These are phyloP conservation scores for Pangasius macronema DNA, from an alignment of 2,797 vertebrate genomes.

Conservation along the genomic window DNA sequence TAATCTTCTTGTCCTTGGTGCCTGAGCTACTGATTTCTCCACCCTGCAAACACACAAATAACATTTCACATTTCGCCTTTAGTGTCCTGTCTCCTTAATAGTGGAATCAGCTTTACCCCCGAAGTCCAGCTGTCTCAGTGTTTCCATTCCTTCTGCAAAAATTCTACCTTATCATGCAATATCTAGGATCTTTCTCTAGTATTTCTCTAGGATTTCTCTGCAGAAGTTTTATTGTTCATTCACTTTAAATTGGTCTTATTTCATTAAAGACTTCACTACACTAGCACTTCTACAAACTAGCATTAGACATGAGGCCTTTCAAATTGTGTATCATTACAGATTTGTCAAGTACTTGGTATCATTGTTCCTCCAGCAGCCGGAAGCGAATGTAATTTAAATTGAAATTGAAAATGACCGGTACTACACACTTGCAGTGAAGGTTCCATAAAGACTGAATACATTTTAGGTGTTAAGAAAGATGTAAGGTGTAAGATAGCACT, in stretches of 20 bases:
- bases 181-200: neutral
- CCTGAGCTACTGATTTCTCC: neutral
- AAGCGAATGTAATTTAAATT: neutral
- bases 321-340: neutral
- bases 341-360: neutral
- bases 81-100: neutral
- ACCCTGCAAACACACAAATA: neutral
- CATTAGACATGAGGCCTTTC: neutral
- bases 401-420: neutral
- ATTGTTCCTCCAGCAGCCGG: neutral
- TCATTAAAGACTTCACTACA: neutral
- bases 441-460: neutral
- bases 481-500: neutral
- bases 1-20: neutral
- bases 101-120: neutral
- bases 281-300: neutral
- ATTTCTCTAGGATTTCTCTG: neutral
- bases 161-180: neutral
- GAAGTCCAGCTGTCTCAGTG: neutral
- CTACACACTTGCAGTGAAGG: neutral
- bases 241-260: neutral
- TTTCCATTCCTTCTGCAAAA: neutral
- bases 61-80: neutral
- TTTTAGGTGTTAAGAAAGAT: neutral
- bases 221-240: neutral